A percentile compares a stretch with the other conserved stretches of the same genome.
These are phyloP conservation scores for Anguilla rostrata DNA, from an alignment of 2,113 vertebrate species.

Conservation along the genomic window DNA sequence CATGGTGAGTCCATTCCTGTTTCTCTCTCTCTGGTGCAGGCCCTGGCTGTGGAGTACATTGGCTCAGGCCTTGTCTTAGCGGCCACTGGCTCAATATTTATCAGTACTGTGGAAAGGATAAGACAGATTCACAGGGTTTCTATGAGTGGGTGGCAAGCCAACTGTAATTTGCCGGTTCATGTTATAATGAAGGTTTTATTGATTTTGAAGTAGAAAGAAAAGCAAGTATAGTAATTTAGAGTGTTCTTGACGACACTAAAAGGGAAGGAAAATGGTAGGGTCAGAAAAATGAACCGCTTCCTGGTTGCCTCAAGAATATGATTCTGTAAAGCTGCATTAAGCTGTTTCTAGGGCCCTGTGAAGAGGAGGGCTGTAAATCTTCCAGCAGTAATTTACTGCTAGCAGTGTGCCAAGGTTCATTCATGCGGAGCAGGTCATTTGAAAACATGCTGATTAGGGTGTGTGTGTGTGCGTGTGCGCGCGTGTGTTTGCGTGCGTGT, in stretches of 20 bases:
- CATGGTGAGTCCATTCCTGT: conserved; percentile 80
- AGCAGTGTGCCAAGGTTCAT: neutral
- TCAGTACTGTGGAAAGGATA: neutral
- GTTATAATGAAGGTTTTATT: neutral
- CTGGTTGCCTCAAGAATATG: too few species aligned
- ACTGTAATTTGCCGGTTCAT: neutral
- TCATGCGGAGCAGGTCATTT: neutral
- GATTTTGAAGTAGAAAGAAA: neutral
- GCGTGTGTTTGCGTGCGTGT: too few species aligned
- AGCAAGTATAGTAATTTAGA: neutral
- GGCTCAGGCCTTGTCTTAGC: neutral
- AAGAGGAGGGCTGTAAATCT: neutral
- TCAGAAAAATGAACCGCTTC: too few species aligned
- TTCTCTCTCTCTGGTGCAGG: neutral
- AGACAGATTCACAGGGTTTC: neutral
- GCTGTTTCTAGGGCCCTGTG: too few species aligned
- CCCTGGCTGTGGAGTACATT: neutral
- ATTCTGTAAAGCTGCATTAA: too few species aligned
- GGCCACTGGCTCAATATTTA: neutral
- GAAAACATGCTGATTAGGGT: neutral
- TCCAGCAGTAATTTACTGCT: neutral
- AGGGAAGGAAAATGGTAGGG: neutral
- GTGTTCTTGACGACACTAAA: neutral
- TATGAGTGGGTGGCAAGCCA: neutral
- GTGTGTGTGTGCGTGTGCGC: too few species aligned